A percentile compares a stretch with the other conserved stretches of the same genome.
These are phyloP conservation scores for Corythoichthys intestinalis DNA, from an alignment of 2,113 vertebrate genomes.

Conservation along the genomic window DNA sequence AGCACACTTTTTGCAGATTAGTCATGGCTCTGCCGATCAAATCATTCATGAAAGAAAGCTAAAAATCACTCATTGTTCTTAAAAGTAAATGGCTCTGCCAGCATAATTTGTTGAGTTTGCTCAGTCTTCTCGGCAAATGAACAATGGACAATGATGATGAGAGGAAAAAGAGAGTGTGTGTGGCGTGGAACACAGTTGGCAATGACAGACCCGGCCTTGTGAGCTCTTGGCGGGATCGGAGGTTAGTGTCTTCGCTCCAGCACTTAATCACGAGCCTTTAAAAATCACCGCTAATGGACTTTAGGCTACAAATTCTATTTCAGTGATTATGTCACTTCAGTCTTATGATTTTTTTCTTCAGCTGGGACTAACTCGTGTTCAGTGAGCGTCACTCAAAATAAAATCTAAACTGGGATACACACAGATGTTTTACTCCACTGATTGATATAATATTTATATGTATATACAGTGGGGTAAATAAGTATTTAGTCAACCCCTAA, in stretches of 20 bases:
- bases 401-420: constrained; percentile 21
- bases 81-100: no score
- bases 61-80: no score
- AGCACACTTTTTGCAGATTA: no score
- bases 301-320: constrained; percentile 65
- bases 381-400: constrained; percentile 25
- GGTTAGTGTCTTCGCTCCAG: constrained; percentile 49
- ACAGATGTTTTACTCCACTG: constrained; percentile 8
- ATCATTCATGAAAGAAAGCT: no score
- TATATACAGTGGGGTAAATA: no score
- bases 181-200: constrained; percentile 23
- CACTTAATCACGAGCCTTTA: constrained; percentile 73
- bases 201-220: constrained; percentile 50
- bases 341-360: constrained; percentile 47
- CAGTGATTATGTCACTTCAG: constrained; percentile 55
- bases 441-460: neutral
- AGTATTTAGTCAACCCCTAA: no score
- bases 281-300: constrained; percentile 65
- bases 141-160: constrained; percentile 5
- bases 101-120: no score
- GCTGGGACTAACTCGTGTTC: constrained; percentile 42
- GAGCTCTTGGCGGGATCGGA: constrained; percentile 40
- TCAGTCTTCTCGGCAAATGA: constrained; percentile 1
- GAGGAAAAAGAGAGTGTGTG: constrained; percentile 13
- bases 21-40: no score